Conservation (phyloP, 2,113 vertebrate genomes). For the Panthera leo region DNA sequence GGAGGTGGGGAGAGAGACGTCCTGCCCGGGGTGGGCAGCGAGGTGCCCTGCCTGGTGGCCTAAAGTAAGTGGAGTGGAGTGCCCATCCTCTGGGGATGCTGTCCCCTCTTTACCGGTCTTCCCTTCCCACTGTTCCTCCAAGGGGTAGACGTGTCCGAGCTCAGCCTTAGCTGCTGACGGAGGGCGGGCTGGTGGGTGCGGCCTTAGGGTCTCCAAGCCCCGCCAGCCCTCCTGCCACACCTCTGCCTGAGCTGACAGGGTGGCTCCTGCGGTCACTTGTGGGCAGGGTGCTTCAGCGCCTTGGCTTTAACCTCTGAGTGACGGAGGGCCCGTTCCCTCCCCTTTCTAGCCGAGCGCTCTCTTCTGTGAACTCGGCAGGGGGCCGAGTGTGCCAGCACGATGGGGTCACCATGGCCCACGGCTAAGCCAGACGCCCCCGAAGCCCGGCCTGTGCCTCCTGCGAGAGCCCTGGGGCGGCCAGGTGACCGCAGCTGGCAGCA, state of each 20-base stretch:
- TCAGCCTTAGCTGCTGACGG: neutral
- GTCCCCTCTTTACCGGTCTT: neutral
- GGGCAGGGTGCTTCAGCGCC: neutral
- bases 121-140: rapidly evolving
- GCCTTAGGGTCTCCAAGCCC: rapidly evolving
- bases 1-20: neutral
- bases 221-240: rapidly evolving
- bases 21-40: too few relatives aligned
- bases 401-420: rapidly evolving
- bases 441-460: neutral
- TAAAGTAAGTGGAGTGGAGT: rapidly evolving
- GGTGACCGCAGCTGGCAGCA: too few relatives aligned
- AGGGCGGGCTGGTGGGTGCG: neutral
- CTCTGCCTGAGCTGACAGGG: neutral
- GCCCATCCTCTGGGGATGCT: too few relatives aligned
- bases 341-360: rapidly evolving
- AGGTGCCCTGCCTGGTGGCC: too few relatives aligned
- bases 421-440: neutral
- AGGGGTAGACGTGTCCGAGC: rapidly evolving
- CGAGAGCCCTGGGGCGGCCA: neutral
- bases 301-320: rapidly evolving
- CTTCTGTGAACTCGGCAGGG: neutral
- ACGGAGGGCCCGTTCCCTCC: neutral
- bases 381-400: neutral
- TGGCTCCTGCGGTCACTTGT: neutral